Percentiles rank a stretch among this genome's conserved stretches.
Evolutionary conservation across 1,140 invertebrate species (phyloP).

Genomic region (Dreissena rostriformis): DNA sequence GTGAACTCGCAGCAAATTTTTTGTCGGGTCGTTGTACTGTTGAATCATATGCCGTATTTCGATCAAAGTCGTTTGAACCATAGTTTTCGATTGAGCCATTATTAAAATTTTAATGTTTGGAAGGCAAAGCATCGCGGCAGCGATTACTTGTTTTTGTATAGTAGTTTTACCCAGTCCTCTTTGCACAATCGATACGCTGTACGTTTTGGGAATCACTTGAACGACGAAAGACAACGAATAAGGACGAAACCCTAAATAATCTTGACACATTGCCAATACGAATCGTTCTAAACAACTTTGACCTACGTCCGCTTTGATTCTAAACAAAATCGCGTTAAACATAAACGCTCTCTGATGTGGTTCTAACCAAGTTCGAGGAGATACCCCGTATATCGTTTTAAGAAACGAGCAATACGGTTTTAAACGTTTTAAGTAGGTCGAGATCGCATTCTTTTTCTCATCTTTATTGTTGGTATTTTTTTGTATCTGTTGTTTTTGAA

Average conservation of each 20-base stretch:
- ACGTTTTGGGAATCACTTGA: neutral
- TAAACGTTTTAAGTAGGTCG: too few relatives aligned
- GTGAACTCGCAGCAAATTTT: neutral
- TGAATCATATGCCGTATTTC: neutral
- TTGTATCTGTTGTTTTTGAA: too few relatives aligned
- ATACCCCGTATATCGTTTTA: neutral
- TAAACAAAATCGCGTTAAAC: neutral
- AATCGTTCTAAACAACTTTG: neutral
- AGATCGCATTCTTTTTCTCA: too few relatives aligned
- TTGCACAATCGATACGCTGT: neutral
- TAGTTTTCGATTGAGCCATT: neutral
- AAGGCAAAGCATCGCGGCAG: neutral
- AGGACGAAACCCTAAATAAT: neutral
- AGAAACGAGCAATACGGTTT: neutral
- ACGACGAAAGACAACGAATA: neutral
- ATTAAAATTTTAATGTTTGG: neutral
- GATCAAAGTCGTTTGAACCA: neutral
- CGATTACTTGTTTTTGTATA: neutral
- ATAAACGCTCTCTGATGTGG: neutral
- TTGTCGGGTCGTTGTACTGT: neutral
- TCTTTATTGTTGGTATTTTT: too few relatives aligned
- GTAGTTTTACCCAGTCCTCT: neutral
- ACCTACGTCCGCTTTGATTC: neutral
- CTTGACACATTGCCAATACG: neutral
- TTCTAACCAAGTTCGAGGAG: neutral